phyloP scores from a whole-genome alignment of 2,113 vertebrate species.

The Anarrhichthys ocellatus region DNA sequence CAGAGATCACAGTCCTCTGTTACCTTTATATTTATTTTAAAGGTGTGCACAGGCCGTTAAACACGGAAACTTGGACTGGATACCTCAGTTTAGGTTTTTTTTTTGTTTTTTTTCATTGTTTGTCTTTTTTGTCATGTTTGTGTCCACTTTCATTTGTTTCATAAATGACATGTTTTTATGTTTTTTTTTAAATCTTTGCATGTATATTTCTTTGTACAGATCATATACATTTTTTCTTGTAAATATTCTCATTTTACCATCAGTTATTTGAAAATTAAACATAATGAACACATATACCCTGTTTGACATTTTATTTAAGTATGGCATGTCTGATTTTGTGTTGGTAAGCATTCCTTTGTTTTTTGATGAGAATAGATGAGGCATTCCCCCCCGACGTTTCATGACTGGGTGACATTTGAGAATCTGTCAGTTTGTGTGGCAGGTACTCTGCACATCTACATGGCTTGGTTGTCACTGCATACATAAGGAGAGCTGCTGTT shows the following conservation, averaged over 20 bases:
- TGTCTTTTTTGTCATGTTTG: slow-evolving; percentile 58
- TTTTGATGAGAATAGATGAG: background rate
- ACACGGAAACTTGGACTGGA: slow-evolving; percentile 64
- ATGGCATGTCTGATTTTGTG: background rate
- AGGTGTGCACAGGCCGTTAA: slow-evolving; percentile 62
- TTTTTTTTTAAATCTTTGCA: slow-evolving; percentile 87
- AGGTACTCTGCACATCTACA: too few species aligned
- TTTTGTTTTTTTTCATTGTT: slow-evolving; percentile 35
- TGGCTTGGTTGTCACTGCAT: too few species aligned
- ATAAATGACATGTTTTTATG: slow-evolving; percentile 76
- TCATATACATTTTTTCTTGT: slow-evolving; percentile 89
- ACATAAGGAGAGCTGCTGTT: too few species aligned
- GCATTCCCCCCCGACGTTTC: too few species aligned
- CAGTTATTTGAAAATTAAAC: slow-evolving; percentile 93
- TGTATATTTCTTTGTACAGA: slow-evolving; percentile 98
- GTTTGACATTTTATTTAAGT: slow-evolving; percentile 45
- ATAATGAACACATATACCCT: slow-evolving; percentile 76
- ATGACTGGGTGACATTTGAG: too few species aligned
- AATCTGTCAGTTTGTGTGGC: too few species aligned
- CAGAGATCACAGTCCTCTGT: slow-evolving; percentile 20
- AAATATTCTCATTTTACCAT: slow-evolving; percentile 94
- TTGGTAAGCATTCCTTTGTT: background rate
- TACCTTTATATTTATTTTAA: slow-evolving; percentile 63
- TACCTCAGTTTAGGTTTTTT: slow-evolving; percentile 60
- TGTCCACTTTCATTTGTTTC: slow-evolving; percentile 57